These are phyloP conservation scores for Pachyramphus minor DNA, from an alignment of 2,113 vertebrate species.

Conservation along the genomic window DNA sequence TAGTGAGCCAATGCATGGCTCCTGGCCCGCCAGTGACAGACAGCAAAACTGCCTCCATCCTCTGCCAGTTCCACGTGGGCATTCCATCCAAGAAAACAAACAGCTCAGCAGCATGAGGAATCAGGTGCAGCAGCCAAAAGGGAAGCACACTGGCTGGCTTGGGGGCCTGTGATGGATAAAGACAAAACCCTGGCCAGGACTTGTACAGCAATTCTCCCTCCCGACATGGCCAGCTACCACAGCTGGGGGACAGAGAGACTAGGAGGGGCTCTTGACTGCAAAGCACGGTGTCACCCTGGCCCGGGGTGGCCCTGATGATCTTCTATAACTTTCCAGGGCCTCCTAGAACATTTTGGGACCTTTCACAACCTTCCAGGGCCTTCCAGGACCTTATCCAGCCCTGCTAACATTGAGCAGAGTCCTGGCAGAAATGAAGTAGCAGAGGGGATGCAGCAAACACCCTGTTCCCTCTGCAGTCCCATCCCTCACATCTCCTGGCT, in stretches of 20 bases:
- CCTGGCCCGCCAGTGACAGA: rapidly evolving
- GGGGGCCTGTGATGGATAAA: not conserved
- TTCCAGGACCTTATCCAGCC: not conserved
- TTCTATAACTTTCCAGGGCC: not conserved
- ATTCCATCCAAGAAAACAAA: not conserved
- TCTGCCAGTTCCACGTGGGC: rapidly evolving
- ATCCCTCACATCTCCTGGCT: rapidly evolving
- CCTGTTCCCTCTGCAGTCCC: rapidly evolving
- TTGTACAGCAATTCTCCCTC: not conserved
- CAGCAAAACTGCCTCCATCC: not conserved
- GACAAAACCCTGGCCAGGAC: not conserved
- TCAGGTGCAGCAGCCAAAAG: rapidly evolving
- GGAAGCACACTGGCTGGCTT: not conserved
- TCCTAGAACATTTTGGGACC: not conserved
- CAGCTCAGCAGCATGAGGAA: rapidly evolving
- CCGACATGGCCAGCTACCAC: rapidly evolving
- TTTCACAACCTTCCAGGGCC: not conserved
- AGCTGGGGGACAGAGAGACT: not conserved
- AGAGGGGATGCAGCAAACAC: rapidly evolving
- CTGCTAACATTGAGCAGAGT: not conserved
- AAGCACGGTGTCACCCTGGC: rapidly evolving
- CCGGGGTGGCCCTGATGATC: rapidly evolving
- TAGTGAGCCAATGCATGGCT: not conserved
- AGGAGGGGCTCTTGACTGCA: not conserved
- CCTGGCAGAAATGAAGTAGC: rapidly evolving